These are phyloP conservation scores for Danio tinwini DNA, from an alignment of 2,797 vertebrate species.

Conservation along the genomic window DNA sequence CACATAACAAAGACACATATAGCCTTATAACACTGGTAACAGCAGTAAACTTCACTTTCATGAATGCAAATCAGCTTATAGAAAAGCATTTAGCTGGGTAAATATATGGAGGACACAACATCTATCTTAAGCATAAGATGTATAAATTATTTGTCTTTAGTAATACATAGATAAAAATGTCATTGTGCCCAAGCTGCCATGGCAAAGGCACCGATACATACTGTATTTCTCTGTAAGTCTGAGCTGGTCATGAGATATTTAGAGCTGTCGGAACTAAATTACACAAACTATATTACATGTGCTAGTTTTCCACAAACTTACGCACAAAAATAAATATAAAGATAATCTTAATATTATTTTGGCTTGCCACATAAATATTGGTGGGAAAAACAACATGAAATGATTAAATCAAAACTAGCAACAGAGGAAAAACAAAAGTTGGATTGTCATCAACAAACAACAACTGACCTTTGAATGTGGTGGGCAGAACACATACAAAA, in stretches of 20 bases:
- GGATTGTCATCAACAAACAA: constrained; percentile 20
- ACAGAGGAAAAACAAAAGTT: background rate
- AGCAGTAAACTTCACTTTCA: constrained; percentile 8
- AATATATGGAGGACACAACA: background rate
- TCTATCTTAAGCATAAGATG: background rate
- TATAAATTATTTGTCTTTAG: background rate
- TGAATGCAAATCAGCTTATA: background rate
- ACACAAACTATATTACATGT: background rate
- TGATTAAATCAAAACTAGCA: background rate
- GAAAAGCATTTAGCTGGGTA: constrained; percentile 9
- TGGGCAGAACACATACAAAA: constrained; percentile 19
- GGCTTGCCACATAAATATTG: background rate
- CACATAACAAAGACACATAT: background rate
- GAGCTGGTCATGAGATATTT: background rate
- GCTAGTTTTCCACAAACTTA: background rate
- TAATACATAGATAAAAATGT: constrained; percentile 11
- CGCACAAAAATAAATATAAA: background rate
- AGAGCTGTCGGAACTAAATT: background rate
- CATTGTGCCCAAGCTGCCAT: constrained; percentile 38
- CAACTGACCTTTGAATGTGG: constrained; percentile 35
- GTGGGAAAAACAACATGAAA: background rate
- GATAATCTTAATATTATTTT: background rate
- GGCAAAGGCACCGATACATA: constrained; percentile 45
- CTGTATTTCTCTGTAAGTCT: constrained; percentile 20
- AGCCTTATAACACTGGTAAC: constrained; percentile 13